These are phyloP conservation scores for Prietella phreatophila DNA, from an alignment of 2,113 vertebrate species.

Conservation along the genomic window DNA sequence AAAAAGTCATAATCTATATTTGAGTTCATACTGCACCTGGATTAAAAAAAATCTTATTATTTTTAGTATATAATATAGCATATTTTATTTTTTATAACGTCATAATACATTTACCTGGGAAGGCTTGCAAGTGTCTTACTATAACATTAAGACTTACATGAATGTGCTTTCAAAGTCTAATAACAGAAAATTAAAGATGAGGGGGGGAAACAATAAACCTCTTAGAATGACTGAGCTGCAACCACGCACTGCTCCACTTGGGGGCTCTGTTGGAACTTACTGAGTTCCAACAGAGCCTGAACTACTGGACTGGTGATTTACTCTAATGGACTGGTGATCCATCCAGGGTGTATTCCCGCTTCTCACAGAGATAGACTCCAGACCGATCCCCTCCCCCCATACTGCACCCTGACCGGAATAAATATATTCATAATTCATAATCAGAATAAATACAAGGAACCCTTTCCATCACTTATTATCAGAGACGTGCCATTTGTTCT, in stretches of 20 bases:
- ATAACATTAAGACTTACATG: neutral
- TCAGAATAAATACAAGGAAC: neutral
- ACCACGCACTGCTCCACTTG: neutral
- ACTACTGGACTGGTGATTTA: too few species aligned
- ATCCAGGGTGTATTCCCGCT: neutral
- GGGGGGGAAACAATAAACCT: neutral
- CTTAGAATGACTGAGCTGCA: neutral
- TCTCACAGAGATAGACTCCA: neutral
- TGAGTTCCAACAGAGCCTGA: neutral
- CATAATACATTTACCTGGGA: neutral
- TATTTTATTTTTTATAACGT: too few species aligned
- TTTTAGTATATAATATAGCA: too few species aligned
- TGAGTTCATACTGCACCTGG: too few species aligned
- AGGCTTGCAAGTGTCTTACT: neutral
- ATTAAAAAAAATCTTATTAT: too few species aligned
- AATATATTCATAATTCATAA: neutral
- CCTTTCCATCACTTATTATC: neutral
- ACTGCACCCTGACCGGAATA: neutral
- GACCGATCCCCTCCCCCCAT: neutral
- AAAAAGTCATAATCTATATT: too few species aligned
- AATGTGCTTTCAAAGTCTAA: neutral
- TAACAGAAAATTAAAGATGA: neutral
- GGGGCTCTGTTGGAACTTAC: slow-evolving; percentile 4
- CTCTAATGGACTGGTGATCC: neutral
- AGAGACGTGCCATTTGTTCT: neutral